phyloP scores from a whole-genome alignment of 1,140 invertebrate species.

The Drosophila pallidifrons region DNA sequence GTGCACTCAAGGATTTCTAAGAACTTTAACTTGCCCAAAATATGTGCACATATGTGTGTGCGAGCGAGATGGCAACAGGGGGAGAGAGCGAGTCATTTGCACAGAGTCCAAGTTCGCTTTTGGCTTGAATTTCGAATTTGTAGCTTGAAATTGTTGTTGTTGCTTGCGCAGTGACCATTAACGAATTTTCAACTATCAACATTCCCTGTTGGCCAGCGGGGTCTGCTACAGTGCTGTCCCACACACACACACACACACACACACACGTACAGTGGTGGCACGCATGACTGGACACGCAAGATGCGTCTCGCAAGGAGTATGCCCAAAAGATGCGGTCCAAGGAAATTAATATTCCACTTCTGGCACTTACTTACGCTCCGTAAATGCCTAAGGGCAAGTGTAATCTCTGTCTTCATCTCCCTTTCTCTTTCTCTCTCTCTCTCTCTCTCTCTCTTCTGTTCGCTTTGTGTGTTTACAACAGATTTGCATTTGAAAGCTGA shows the following conservation, averaged over 20 bases:
- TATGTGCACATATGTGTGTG: constrained; percentile 55
- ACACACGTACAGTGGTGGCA: constrained; percentile 31
- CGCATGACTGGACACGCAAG: constrained; percentile 63
- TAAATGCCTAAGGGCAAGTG: constrained; percentile 72
- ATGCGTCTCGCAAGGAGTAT: constrained; percentile 29
- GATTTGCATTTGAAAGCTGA: constrained; percentile 60
- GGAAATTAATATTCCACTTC: constrained; percentile 82
- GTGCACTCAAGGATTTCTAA: constrained; percentile 83
- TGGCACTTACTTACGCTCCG: constrained; percentile 80
- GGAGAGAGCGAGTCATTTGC: constrained; percentile 20
- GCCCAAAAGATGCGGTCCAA: constrained; percentile 49
- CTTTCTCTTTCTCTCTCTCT: not conserved
- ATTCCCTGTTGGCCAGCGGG: constrained; percentile 46
- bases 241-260: constrained; percentile 43
- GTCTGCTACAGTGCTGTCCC: constrained; percentile 33
- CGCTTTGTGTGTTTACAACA: constrained; percentile 35
- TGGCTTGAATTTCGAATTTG: constrained; percentile 17
- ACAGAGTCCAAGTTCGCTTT: constrained; percentile 20
- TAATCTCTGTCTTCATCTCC: constrained; percentile 35
- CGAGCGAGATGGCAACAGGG: not conserved
- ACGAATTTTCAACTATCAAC: constrained; percentile 81
- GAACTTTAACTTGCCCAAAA: constrained; percentile 81
- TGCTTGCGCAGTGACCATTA: constrained; percentile 72
- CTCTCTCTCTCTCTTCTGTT: not conserved
- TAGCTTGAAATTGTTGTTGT: constrained; percentile 29